Evolutionary conservation across 2,113 vertebrate species (phyloP), one percentile per base, ranked within the genome.

Genomic region (Reinhardtius hippoglossoides): DNA sequence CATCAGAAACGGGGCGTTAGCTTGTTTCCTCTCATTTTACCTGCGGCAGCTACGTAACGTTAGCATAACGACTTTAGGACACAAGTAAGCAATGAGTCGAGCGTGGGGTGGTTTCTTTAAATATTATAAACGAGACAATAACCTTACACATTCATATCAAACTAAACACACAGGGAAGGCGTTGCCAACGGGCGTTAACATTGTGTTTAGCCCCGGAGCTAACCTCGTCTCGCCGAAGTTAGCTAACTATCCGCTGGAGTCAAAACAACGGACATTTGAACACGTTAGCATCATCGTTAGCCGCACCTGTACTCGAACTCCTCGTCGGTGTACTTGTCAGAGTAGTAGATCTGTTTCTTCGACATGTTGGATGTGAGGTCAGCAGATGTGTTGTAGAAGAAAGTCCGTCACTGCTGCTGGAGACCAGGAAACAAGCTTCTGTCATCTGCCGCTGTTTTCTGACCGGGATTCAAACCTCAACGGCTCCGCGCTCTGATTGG

Each of bases 241-340:
- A 37, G 76, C 61, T 69, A 52, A 48, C 37, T 1, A 37, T 31
- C 21, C 5, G 24, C 27, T 7, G 1, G 15, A 57, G 37, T 14
- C 9, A 35, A 58, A 31, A 62, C 9, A 65, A 75, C 67, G 31
- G 37, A 20, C 48, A 20, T 20, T n/a, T n/a, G 73, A 44, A 9
- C 74, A 71, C 56, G 24, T 27, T 31, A 52, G 14, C 31, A 31
- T 27, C 18, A 1, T 1, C 7, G 20, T 12, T n/a, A 16, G 20
- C 20, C 20, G 8, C 20, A 54, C 94, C 94, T 95, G 89, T 95
- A 95, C 71, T 95, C 94, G 56, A 89, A 95, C 59, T 94, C 92
- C 14, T 95, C 94, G 18, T 95, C 94, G 35, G 74, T 93, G 88
- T 95, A 95, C 72, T 95, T 95, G 72, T 95, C 94, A 4, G 94